Base-by-base conservation (phyloP, 2,113 vertebrate genomes). In the Psilopsiagon aurifrons region DNA sequence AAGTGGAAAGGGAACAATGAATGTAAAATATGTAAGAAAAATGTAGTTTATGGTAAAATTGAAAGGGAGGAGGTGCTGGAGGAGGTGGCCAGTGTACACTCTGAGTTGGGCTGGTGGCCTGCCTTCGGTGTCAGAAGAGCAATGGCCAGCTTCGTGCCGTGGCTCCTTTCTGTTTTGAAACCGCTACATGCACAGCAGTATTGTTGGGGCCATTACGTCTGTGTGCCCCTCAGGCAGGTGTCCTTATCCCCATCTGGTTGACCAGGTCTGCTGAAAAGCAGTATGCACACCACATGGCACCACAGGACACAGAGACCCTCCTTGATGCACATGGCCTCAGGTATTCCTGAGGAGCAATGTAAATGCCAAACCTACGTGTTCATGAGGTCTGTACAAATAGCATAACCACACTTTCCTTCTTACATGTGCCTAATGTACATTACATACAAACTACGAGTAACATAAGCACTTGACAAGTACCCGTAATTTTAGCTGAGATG, bases 401-500 rank as follows among this genome's bases (percentile, higher is more conserved):
- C 81, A 78, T 12, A 43, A 28, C n/a, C 8, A 27, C 43, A 4
- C 29, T 90, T 87, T 43, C 22, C 29, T 46, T 41, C 64, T 67
- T 66, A 15, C 35, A 49, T 15, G 10, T 2, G 0, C 4, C 0
- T 22, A 24, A 44, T 11, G 11, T 37, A 33, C 1, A 0, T 60
- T 29, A 37, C 27, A 44, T 68, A 25, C 71, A 76, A 69, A 33
- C 39, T 55, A 25, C 82, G 51, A 63, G 70, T 51, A 64, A 31
- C 46, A 33, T 25, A 57, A 86, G 27, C 64, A 47, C 35, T 35
- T 71, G 39, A 22, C 47, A 52, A n/a, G 39, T 43, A 64, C 39
- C 69, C 76, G 82, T 83, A 64, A 88, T 83, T 83, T 57, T 37
- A 94, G 66, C 78, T 8, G 4, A 71, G 43, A 22, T 4, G n/a